These are phyloP conservation scores for Heliothis virescens DNA, from an alignment of 1,140 invertebrate species.

Conservation along the genomic window DNA sequence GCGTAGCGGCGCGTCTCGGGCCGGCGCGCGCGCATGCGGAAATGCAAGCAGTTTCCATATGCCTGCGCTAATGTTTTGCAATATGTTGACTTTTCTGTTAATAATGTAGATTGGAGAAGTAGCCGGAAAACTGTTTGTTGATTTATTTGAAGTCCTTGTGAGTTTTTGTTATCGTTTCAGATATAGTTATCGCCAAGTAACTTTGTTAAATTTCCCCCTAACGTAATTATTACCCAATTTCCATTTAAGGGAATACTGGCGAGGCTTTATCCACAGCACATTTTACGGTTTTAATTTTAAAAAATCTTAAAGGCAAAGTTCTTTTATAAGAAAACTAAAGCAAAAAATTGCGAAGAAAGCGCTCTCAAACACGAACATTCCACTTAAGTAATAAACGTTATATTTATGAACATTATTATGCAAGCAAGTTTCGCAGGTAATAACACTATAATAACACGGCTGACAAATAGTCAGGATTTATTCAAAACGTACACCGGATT, in stretches of 20 bases:
- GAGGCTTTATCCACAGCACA: no score
- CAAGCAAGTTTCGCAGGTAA: not conserved
- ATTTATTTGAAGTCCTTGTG: no score
- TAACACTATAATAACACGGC: not conserved
- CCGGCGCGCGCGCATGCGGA: constrained; percentile 18
- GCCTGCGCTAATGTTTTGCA: not conserved
- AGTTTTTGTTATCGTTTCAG: no score
- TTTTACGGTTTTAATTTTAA: no score
- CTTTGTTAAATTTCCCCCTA: no score
- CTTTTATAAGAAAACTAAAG: not conserved
- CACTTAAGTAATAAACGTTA: not conserved
- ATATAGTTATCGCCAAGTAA: no score
- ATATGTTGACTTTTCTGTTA: no score
- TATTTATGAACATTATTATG: not conserved
- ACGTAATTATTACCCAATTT: no score
- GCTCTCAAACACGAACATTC: not conserved
- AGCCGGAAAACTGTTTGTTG: no score
- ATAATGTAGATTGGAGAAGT: no score
- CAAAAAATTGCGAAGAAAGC: not conserved
- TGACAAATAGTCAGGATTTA: not conserved
- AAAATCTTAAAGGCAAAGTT: not conserved
- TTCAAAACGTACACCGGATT: constrained; percentile 9
- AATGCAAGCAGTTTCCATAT: not conserved
- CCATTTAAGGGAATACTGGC: no score
- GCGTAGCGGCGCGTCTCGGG: constrained; percentile 24